phyloP scores from a whole-genome alignment of 2,888 invertebrate genomes.

The Hybos culiciformis region DNA sequence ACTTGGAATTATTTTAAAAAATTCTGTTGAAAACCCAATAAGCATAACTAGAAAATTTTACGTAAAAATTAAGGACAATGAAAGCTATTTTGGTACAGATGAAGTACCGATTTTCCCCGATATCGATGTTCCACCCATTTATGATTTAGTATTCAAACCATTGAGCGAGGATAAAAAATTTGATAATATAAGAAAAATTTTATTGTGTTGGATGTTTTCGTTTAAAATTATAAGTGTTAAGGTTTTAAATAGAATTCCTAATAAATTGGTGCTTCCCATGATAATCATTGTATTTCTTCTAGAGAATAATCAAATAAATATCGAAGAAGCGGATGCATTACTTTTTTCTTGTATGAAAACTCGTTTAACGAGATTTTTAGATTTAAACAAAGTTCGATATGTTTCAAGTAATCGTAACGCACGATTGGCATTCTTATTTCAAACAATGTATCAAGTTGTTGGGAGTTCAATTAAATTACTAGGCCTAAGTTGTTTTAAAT shows the following conservation, averaged over 20 bases:
- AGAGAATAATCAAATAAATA: not conserved
- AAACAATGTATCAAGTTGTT: not conserved
- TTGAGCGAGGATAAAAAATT: not conserved
- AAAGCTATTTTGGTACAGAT: not conserved
- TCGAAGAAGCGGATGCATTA: not conserved
- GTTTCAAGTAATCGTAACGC: not conserved
- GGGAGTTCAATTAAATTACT: not conserved
- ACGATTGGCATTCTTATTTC: not conserved
- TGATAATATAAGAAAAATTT: conserved; percentile 3
- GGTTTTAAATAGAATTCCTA: not conserved
- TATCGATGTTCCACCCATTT: conserved; percentile 2
- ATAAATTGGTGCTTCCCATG: not conserved
- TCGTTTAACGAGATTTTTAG: not conserved
- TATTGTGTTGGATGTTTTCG: conserved; percentile 10
- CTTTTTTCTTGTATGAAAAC: not conserved
- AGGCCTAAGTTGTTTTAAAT: not conserved
- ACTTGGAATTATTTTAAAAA: conserved; percentile 8
- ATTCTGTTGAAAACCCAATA: not conserved
- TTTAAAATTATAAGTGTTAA: not conserved
- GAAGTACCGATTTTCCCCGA: conserved; percentile 3
- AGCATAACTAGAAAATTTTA: conserved; percentile 2
- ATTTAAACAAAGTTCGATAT: not conserved
- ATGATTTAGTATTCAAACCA: not conserved
- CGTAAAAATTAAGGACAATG: not conserved
- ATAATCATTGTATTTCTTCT: not conserved